A percentile compares a stretch with the other conserved stretches of the same genome.
Evolutionary conservation across 1,140 invertebrate genomes (phyloP).

Genomic region (Orius insidiosus): DNA sequence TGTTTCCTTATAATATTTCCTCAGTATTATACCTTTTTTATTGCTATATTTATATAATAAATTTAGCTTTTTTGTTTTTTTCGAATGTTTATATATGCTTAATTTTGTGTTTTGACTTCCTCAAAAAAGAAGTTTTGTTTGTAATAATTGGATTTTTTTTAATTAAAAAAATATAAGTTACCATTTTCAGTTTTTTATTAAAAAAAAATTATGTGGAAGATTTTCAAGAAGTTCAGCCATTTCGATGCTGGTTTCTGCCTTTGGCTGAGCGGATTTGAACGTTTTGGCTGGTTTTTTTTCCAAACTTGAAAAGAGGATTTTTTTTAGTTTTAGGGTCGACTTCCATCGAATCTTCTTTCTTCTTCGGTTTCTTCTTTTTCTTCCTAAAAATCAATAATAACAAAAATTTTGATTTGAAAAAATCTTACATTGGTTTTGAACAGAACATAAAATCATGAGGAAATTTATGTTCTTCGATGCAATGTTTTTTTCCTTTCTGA

Average conservation of each 20-base stretch:
- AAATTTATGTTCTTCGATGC: conserved; percentile 40
- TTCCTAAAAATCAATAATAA: neutral
- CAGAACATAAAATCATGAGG: conserved; percentile 44
- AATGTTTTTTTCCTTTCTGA: conserved; percentile 39
- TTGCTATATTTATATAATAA: too few relatives aligned
- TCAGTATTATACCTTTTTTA: too few relatives aligned
- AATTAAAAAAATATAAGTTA: too few relatives aligned
- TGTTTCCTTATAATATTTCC: too few relatives aligned
- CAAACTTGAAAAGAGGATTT: neutral
- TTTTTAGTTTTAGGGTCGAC: neutral
- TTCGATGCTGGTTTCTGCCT: conserved; percentile 6
- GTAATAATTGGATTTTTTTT: too few relatives aligned
- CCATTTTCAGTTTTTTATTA: too few relatives aligned
- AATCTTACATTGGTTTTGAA: neutral
- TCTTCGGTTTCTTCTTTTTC: neutral
- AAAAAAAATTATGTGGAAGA: neutral
- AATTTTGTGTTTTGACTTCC: too few relatives aligned
- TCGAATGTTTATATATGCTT: too few relatives aligned
- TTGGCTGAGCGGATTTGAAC: neutral
- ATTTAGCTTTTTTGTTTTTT: too few relatives aligned
- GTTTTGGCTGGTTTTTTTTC: neutral
- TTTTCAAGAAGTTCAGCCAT: conserved; percentile 8
- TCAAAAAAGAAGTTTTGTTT: too few relatives aligned
- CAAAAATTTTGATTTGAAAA: too few relatives aligned
- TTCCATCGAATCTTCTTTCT: neutral